Percentiles rank a stretch among this genome's conserved stretches.
phyloP scores from a whole-genome alignment of 53 echinoderm and acorn worm genomes.

The Henricia sp. region DNA sequence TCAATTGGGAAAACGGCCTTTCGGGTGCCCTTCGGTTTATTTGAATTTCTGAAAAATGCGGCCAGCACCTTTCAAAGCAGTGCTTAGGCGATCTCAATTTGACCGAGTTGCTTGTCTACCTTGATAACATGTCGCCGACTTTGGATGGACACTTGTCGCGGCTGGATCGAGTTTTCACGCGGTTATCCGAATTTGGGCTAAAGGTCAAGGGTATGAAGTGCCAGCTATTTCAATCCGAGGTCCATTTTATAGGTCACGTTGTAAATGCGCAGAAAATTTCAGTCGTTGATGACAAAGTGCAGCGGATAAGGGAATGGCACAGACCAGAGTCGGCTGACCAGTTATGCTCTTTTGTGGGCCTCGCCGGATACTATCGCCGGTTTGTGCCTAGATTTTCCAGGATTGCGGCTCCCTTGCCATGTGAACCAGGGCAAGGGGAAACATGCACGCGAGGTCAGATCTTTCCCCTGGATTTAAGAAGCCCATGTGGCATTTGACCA shows the following conservation, averaged over 20 bases:
- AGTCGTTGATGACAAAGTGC: slow-evolving; percentile 4
- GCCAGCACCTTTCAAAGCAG: background rate
- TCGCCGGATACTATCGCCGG: slow-evolving; percentile 15
- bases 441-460: background rate
- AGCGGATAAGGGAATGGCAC: slow-evolving; percentile 13
- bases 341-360: slow-evolving; percentile 15
- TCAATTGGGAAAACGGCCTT: background rate
- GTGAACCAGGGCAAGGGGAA: background rate
- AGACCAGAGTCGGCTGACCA: slow-evolving; percentile 19
- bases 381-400: background rate
- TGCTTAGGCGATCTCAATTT: background rate
- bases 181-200: background rate
- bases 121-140: too few species aligned
- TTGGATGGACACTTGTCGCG: background rate
- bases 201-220: background rate
- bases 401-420: background rate
- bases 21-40: slow-evolving; percentile 4
- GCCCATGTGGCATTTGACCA: slow-evolving; percentile 40
- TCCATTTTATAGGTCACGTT: background rate
- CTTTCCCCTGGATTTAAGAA: slow-evolving; percentile 43
- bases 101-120: background rate
- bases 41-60: background rate
- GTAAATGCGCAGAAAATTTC: background rate
- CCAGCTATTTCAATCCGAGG: background rate
- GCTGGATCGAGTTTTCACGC: background rate